Conservation (phyloP, 2,797 vertebrate genomes). For the Myotis vivesi region DNA sequence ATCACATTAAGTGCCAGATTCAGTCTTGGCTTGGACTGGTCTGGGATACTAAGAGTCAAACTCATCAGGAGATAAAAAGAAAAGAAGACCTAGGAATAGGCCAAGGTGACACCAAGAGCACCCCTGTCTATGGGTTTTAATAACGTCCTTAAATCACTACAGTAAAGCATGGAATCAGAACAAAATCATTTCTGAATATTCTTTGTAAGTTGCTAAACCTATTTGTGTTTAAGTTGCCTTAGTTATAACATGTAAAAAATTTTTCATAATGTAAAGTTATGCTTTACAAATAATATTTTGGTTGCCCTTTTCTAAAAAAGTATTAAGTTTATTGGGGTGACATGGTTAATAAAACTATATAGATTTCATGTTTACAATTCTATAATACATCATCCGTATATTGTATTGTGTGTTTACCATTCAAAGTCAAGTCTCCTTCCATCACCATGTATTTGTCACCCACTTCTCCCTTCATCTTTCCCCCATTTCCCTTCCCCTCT, state of each 20-base stretch:
- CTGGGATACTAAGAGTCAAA: background rate
- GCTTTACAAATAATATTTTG: background rate
- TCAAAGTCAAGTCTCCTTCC: background rate
- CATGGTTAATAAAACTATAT: background rate
- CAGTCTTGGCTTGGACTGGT: background rate
- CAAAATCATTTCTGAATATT: background rate
- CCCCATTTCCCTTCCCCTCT: too few relatives aligned
- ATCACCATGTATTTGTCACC: background rate
- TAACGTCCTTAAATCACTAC: background rate
- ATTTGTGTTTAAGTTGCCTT: background rate
- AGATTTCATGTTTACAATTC: background rate
- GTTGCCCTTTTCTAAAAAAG: background rate
- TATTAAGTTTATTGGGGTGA: background rate
- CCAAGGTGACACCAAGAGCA: background rate
- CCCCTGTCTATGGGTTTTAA: background rate
- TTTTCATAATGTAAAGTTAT: background rate
- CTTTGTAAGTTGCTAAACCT: background rate
- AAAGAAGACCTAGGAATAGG: background rate
- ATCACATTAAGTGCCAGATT: background rate
- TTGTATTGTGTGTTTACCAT: background rate
- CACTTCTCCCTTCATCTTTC: background rate
- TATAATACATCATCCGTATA: background rate
- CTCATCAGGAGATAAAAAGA: background rate
- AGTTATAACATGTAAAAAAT: background rate
- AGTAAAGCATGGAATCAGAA: background rate